phyloP scores from a whole-genome alignment of 2,888 invertebrate genomes.

The Melipona bicolor region DNA sequence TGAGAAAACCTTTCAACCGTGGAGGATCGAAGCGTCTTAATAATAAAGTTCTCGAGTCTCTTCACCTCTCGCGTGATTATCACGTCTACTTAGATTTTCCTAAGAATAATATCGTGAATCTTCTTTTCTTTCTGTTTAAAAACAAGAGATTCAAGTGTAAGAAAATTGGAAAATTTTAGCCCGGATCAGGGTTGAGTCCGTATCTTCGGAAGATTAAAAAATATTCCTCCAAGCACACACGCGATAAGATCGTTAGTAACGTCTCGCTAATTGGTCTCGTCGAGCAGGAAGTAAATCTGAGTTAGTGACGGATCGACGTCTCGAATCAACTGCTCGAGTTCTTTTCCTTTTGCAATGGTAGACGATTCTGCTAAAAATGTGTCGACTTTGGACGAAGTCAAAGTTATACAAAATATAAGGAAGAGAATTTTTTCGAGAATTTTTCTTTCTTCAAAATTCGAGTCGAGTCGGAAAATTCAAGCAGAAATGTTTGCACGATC shows the following conservation, averaged over 20 bases:
- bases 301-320: neutral
- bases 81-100: no score
- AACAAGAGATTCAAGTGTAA: no score
- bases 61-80: neutral
- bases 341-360: neutral
- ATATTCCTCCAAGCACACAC: neutral
- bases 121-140: neutral
- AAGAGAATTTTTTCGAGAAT: no score
- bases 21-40: neutral
- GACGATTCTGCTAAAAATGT: neutral
- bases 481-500: neutral
- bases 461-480: neutral
- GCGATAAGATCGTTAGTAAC: constrained; percentile 44
- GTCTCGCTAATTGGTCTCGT: constrained; percentile 45
- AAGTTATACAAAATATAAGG: no score
- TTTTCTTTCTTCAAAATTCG: no score
- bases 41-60: no score
- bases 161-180: no score
- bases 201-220: neutral
- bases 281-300: constrained; percentile 27
- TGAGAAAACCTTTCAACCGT: neutral
- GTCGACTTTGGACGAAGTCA: neutral
- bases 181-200: no score
- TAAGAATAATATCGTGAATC: neutral
- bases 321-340: neutral